These are phyloP conservation scores for Loriculus beryllinus DNA, from an alignment of 2,797 vertebrate species.

Conservation along the genomic window DNA sequence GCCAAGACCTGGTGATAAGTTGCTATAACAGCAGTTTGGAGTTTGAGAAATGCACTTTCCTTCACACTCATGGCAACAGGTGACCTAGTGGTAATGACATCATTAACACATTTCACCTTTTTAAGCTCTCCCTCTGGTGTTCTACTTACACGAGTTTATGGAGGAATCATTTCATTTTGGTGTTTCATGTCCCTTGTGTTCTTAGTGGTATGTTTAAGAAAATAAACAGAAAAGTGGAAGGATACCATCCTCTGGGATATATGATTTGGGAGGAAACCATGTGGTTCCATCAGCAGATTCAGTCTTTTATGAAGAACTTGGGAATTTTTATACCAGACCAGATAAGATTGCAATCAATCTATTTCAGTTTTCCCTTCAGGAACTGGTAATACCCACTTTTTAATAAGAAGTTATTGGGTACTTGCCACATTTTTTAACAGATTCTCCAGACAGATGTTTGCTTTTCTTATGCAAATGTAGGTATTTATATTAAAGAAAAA, in stretches of 20 bases:
- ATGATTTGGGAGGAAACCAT: neutral
- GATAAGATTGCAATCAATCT: neutral
- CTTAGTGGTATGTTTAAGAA: slow-evolving; percentile 14
- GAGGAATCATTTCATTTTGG: slow-evolving; percentile 35
- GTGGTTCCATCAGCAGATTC: neutral
- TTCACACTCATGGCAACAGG: neutral
- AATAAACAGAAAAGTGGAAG: neutral
- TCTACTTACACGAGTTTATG: slow-evolving; percentile 30
- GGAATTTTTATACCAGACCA: neutral
- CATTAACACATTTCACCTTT: slow-evolving; percentile 60
- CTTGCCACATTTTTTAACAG: neutral
- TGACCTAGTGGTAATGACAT: slow-evolving; percentile 55
- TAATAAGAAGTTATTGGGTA: neutral
- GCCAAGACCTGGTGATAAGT: slow-evolving; percentile 20
- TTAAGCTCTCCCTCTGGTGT: slow-evolving; percentile 36
- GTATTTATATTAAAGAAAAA: neutral
- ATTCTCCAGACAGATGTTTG: neutral
- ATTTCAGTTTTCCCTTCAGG: slow-evolving; percentile 2
- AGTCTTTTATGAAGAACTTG: neutral
- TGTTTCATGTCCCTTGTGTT: slow-evolving; percentile 18
- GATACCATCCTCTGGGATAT: neutral
- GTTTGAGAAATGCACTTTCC: slow-evolving; percentile 18
- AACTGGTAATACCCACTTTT: neutral
- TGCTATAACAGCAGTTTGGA: slow-evolving; percentile 7
- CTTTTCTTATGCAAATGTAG: neutral